These are phyloP conservation scores for Oncorhynchus nerka DNA, from an alignment of 2,113 vertebrate species.

Conservation along the genomic window DNA sequence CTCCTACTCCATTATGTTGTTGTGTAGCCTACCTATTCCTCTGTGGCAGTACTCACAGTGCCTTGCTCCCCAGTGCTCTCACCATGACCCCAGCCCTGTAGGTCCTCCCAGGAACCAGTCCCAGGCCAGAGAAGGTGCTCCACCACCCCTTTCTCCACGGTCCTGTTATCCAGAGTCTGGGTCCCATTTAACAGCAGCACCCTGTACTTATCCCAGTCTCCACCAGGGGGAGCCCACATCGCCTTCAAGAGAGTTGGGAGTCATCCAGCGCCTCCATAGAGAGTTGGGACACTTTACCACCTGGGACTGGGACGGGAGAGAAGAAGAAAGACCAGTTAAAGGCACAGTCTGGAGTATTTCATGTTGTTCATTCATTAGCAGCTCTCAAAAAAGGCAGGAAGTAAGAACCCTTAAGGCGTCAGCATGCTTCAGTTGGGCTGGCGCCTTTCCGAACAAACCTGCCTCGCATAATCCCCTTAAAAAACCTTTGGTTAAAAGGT, in stretches of 20 bases:
- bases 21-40: constrained; percentile 76
- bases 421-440: too few relatives aligned
- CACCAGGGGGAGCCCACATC: constrained; percentile 84
- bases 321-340: neutral
- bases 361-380: too few relatives aligned
- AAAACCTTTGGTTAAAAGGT: too few relatives aligned
- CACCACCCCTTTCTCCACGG: constrained; percentile 48
- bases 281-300: constrained; percentile 71
- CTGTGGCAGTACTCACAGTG: constrained; percentile 73
- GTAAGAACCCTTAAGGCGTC: too few relatives aligned
- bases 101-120: constrained; percentile 78
- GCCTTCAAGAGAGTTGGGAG: constrained; percentile 71
- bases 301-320: constrained; percentile 77
- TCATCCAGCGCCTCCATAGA: constrained; percentile 53
- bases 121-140: constrained; percentile 57
- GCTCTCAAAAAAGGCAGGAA: too few relatives aligned
- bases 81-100: constrained; percentile 81
- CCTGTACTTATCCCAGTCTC: constrained; percentile 83
- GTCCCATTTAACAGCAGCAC: constrained; percentile 79
- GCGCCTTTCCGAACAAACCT: too few relatives aligned
- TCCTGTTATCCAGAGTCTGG: constrained; percentile 65
- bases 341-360: too few relatives aligned
- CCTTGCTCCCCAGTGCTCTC: constrained; percentile 74
- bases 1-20: neutral
- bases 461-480: too few relatives aligned